phyloP scores from a whole-genome alignment of 2,888 invertebrate genomes.

The Drosophila koepferae region DNA sequence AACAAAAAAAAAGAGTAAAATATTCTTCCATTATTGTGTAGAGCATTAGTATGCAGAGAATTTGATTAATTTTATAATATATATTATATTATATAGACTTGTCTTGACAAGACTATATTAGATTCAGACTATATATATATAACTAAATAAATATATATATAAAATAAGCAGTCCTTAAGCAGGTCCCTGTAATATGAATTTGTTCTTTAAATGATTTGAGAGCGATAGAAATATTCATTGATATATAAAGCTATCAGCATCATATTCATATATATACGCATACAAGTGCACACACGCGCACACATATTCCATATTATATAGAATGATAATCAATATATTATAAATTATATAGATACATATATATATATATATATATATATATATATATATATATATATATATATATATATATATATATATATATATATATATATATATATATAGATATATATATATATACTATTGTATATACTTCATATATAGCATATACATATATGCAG shows the following conservation, averaged over 20 bases:
- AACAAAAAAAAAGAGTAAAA: no score
- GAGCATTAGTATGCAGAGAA: background rate
- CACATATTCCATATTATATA: background rate
- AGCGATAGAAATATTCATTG: background rate
- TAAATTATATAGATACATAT: background rate
- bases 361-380: constrained; percentile 1
- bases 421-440: background rate
- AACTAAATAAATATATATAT: no score
- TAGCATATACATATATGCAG: background rate
- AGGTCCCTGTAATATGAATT: no score
- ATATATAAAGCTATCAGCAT: background rate
- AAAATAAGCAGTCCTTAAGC: no score
- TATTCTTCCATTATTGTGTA: background rate
- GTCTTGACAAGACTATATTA: no score
- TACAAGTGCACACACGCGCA: constrained; percentile 1
- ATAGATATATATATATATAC: background rate
- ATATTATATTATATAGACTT: no score
- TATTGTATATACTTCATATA: background rate
- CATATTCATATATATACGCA: background rate
- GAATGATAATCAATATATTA: background rate
- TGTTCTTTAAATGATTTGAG: no score
- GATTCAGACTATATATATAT: no score
- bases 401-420: background rate
- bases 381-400: background rate
- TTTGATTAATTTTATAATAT: background rate